Evolutionary conservation across 2,797 vertebrate genomes (phyloP).

Genomic region (Pteropus rufus): DNA sequence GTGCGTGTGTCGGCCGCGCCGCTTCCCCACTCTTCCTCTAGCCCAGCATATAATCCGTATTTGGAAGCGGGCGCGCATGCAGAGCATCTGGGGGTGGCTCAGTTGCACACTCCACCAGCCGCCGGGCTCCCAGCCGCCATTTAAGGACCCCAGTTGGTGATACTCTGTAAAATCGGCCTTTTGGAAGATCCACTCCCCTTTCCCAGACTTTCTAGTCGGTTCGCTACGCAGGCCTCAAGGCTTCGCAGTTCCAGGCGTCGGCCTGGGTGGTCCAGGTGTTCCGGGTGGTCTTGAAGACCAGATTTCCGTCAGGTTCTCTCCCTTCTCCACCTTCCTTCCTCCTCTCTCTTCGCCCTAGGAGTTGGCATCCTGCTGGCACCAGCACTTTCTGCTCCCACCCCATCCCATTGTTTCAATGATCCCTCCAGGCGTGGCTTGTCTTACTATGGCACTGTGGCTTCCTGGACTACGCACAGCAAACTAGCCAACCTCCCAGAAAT

Average conservation of each 20-base stretch:
- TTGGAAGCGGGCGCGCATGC: conserved; percentile 48
- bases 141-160: not conserved
- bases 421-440: conserved; percentile 40
- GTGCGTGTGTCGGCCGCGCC: conserved; percentile 72
- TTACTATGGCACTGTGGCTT: conserved; percentile 66
- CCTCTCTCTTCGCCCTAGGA: not conserved
- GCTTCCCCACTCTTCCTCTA: conserved; percentile 47
- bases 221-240: not conserved
- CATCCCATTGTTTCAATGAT: not conserved
- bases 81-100: not conserved
- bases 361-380: not conserved
- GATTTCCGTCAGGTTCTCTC: not conserved
- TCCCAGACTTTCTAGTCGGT: not conserved
- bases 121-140: not conserved
- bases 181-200: not conserved
- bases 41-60: conserved; percentile 63
- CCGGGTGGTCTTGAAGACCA: conserved; percentile 37
- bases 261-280: conserved; percentile 73
- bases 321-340: not conserved
- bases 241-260: not conserved
- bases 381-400: not conserved
- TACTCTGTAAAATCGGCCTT: not conserved
- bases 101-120: not conserved
- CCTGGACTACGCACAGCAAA: conserved; percentile 60
- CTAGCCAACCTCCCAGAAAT: not conserved